These are phyloP conservation scores for Heterodera filipjevi DNA, from an alignment of 2,888 invertebrate species.

Conservation along the genomic window DNA sequence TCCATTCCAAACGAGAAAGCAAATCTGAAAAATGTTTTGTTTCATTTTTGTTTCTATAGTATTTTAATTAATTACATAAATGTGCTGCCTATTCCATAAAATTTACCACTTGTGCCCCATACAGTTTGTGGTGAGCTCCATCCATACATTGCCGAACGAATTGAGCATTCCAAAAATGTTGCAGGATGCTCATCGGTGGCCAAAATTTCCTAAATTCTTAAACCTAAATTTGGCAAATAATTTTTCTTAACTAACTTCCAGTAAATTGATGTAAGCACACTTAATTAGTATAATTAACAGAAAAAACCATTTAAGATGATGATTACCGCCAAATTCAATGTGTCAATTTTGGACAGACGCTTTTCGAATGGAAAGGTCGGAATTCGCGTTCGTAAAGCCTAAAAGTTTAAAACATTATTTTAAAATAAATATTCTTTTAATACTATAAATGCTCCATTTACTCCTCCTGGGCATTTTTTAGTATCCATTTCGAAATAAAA, in stretches of 20 bases:
- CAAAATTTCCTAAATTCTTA: conserved; percentile 60
- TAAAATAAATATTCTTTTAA: not conserved
- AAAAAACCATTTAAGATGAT: not conserved
- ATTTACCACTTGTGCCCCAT: conserved; percentile 63
- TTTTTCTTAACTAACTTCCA: conserved; percentile 66
- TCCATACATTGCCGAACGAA: conserved; percentile 41
- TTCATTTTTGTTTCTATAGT: not conserved
- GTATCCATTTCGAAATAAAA: not conserved
- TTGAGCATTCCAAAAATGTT: conserved; percentile 44
- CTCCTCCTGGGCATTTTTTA: conserved; percentile 1
- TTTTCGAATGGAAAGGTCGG: conserved; percentile 99
- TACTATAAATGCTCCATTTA: conserved; percentile 27
- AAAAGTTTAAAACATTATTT: conserved; percentile 25
- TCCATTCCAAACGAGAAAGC: conserved; percentile 94
- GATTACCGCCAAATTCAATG: conserved; percentile 81
- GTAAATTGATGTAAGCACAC: conserved; percentile 86
- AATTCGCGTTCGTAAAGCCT: conserved; percentile 93
- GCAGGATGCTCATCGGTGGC: conserved; percentile 49
- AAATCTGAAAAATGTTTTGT: conserved; percentile 76
- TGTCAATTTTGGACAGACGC: conserved; percentile 95
- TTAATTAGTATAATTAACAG: not conserved
- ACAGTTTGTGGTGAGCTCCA: conserved; percentile 51
- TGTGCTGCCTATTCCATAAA: not conserved
- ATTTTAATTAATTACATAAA: not conserved
- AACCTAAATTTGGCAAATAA: not conserved